phyloP scores from a whole-genome alignment of 2,888 invertebrate species.

The Lysandra bellargus region DNA sequence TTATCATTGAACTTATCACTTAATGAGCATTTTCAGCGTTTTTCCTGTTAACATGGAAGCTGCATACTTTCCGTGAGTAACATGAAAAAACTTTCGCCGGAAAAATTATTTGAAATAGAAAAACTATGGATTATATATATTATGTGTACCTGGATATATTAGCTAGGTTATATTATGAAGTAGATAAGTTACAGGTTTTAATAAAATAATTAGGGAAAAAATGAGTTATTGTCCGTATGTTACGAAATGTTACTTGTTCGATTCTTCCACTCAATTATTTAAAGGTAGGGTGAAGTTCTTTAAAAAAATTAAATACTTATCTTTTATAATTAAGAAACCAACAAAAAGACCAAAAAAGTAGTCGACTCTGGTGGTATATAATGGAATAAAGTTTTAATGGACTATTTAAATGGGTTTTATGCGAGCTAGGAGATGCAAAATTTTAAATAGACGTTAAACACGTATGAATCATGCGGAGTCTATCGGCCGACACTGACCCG shows the following conservation, averaged over 20 bases:
- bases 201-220: too few species aligned
- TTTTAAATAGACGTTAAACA: conserved; percentile 40
- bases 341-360: not conserved
- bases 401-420: conserved; percentile 1
- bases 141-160: too few species aligned
- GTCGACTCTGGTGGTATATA: not conserved
- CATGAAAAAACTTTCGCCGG: too few species aligned
- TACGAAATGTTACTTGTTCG: too few species aligned
- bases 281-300: not conserved
- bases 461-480: conserved; percentile 52
- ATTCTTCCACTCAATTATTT: too few species aligned
- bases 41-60: not conserved
- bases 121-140: too few species aligned
- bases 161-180: too few species aligned
- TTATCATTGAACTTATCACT: not conserved
- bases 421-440: conserved; percentile 38
- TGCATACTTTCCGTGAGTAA: not conserved
- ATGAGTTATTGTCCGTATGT: too few species aligned
- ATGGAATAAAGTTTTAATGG: conserved; percentile 8
- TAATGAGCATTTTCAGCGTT: not conserved
- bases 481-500: conserved; percentile 69
- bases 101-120: too few species aligned
- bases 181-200: too few species aligned
- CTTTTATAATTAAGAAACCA: not conserved
- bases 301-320: not conserved